Percentiles rank a stretch among this genome's conserved stretches.
Evolutionary conservation across 2,113 vertebrate genomes (phyloP).

Genomic region (Centropus unirufus): DNA sequence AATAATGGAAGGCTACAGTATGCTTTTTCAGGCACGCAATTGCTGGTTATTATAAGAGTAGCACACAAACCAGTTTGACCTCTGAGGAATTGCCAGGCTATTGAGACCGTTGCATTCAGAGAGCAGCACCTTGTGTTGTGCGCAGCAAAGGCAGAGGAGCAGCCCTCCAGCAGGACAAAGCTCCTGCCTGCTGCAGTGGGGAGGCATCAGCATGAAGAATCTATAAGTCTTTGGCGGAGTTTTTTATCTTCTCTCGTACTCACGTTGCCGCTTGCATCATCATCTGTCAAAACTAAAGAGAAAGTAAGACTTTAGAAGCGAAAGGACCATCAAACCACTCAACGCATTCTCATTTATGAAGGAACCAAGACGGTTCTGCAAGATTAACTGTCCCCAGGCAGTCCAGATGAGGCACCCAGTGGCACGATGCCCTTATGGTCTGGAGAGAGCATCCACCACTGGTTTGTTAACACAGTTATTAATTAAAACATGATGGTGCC

Average conservation of each 20-base stretch:
- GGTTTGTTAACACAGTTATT: not conserved
- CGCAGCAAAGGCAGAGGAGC: fast-evolving
- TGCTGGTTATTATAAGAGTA: not conserved
- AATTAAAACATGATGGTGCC: not conserved
- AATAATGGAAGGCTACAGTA: not conserved
- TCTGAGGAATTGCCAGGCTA: not conserved
- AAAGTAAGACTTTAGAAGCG: not conserved
- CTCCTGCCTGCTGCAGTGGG: not conserved
- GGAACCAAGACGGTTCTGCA: not conserved
- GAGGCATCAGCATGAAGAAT: constrained; percentile 74
- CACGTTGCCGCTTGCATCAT: not conserved
- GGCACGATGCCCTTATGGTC: not conserved
- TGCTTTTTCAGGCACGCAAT: not conserved
- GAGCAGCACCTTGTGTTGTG: not conserved
- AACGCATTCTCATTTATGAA: fast-evolving
- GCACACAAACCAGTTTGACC: constrained; percentile 16
- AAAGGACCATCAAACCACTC: not conserved
- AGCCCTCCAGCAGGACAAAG: not conserved
- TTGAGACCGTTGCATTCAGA: fast-evolving
- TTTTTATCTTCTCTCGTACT: constrained; percentile 56
- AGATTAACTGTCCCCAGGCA: fast-evolving
- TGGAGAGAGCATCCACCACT: not conserved
- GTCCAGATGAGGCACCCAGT: not conserved
- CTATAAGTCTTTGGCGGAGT: constrained; percentile 76
- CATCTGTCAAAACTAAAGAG: constrained; percentile 68